Percentiles rank a stretch among this genome's conserved stretches.
Evolutionary conservation across 2,113 vertebrate genomes (phyloP).

Genomic region (Lontra canadensis): DNA sequence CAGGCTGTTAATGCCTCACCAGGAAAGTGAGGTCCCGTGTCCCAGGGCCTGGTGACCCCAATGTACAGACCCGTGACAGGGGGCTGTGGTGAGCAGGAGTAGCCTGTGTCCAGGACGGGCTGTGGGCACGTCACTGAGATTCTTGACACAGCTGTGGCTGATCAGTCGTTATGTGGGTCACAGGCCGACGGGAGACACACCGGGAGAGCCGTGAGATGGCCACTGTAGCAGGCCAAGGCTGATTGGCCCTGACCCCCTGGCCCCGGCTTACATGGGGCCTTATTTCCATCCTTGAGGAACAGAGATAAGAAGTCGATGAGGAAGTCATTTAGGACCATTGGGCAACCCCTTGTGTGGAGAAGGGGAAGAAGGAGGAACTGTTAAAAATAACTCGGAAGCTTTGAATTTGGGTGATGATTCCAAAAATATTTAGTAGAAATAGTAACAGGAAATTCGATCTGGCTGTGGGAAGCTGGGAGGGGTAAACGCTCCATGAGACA

Average conservation of each 20-base stretch:
- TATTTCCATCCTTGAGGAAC: background rate
- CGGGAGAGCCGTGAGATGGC: background rate
- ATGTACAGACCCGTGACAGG: background rate
- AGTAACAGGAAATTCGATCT: background rate
- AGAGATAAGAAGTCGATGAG: background rate
- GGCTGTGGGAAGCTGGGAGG: background rate
- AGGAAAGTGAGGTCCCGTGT: background rate
- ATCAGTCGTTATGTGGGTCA: background rate
- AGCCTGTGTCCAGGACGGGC: background rate
- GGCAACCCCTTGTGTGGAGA: background rate
- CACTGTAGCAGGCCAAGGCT: background rate
- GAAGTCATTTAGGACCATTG: background rate
- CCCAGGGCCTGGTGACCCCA: background rate
- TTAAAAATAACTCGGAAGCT: conserved; percentile 23
- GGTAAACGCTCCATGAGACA: background rate
- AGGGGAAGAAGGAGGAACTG: background rate
- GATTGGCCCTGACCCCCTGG: background rate
- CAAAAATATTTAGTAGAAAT: background rate
- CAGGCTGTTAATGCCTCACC: background rate
- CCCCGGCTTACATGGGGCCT: background rate
- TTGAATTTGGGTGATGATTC: background rate
- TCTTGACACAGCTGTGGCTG: background rate
- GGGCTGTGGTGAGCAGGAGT: background rate
- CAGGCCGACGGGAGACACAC: background rate
- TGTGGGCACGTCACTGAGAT: background rate